phyloP scores from a whole-genome alignment of 1,140 invertebrate genomes.

The Formica selysi region DNA sequence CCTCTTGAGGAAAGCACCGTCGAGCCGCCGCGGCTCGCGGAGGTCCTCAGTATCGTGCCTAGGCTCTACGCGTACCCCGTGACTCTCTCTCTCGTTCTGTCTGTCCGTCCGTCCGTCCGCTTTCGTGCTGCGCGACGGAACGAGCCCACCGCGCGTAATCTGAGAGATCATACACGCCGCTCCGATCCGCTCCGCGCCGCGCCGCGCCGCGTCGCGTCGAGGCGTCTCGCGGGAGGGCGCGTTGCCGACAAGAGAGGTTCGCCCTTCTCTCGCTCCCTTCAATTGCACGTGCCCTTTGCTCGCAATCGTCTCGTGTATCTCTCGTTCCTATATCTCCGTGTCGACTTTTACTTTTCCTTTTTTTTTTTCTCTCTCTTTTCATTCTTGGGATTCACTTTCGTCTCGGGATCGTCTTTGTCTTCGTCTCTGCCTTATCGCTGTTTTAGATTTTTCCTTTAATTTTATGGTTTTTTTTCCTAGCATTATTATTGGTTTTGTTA shows the following conservation, averaged over 20 bases:
- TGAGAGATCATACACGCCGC: not conserved
- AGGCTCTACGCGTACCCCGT: constrained; percentile 69
- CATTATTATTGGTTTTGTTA: constrained; percentile 27
- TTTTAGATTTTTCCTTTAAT: not conserved
- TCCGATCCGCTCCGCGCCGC: not conserved
- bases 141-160: constrained; percentile 40
- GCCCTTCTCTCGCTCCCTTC: not conserved
- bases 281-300: constrained; percentile 20
- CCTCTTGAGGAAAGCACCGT: constrained; percentile 77
- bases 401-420: constrained; percentile 34
- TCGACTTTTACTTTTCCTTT: not conserved
- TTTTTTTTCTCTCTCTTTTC: not conserved
- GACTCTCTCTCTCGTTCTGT: constrained; percentile 26
- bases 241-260: constrained; percentile 31
- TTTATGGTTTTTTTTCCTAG: not conserved
- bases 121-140: constrained; percentile 49
- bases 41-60: constrained; percentile 74
- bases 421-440: not conserved
- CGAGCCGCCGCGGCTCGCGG: constrained; percentile 66
- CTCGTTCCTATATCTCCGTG: constrained; percentile 30
- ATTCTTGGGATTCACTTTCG: not conserved
- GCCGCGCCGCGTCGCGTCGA: not conserved
- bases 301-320: constrained; percentile 46
- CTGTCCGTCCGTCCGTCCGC: not conserved
- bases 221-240: constrained; percentile 42